Evolutionary conservation across 2,888 invertebrate species (phyloP).

Genomic region (Pyrochroa serraticornis): DNA sequence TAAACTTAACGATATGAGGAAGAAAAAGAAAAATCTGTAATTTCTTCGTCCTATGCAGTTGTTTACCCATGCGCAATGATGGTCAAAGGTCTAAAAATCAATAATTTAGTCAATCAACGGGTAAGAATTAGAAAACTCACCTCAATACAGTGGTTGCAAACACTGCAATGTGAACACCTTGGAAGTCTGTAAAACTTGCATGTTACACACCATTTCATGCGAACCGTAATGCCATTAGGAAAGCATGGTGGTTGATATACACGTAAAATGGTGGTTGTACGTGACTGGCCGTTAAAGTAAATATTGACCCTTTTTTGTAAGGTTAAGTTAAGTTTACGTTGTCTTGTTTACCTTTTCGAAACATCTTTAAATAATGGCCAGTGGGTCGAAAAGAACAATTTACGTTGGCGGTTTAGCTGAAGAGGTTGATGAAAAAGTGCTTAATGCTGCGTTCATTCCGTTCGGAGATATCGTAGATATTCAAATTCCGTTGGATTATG

Average conservation of each 20-base stretch:
- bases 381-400: slow-evolving; percentile 79
- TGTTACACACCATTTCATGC: slow-evolving; percentile 99
- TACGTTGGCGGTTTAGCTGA: slow-evolving; percentile 90
- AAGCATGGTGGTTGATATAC: no score
- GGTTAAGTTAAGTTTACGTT: slow-evolving; percentile 1
- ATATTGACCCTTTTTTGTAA: no score
- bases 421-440: slow-evolving; percentile 94
- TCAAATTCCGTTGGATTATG: slow-evolving; percentile 97
- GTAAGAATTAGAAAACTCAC: slow-evolving; percentile 59
- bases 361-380: slow-evolving; percentile 53
- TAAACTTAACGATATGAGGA: slow-evolving; percentile 92
- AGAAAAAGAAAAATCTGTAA: slow-evolving; percentile 99
- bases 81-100: slow-evolving; percentile 92
- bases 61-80: slow-evolving; percentile 99
- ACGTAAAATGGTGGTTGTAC: no score
- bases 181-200: slow-evolving; percentile 99
- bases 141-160: slow-evolving; percentile 98
- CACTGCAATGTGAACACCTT: slow-evolving; percentile 98
- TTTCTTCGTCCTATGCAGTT: slow-evolving; percentile 97
- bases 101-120: not conserved
- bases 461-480: slow-evolving; percentile 99
- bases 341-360: not conserved
- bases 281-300: no score
- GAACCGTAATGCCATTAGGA: slow-evolving; percentile 97
- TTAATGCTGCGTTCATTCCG: slow-evolving; percentile 96